A percentile compares a stretch with the other conserved stretches of the same genome.
These are phyloP conservation scores for Pangasius mekongensis DNA, from an alignment of 2,797 vertebrate species.

Conservation along the genomic window DNA sequence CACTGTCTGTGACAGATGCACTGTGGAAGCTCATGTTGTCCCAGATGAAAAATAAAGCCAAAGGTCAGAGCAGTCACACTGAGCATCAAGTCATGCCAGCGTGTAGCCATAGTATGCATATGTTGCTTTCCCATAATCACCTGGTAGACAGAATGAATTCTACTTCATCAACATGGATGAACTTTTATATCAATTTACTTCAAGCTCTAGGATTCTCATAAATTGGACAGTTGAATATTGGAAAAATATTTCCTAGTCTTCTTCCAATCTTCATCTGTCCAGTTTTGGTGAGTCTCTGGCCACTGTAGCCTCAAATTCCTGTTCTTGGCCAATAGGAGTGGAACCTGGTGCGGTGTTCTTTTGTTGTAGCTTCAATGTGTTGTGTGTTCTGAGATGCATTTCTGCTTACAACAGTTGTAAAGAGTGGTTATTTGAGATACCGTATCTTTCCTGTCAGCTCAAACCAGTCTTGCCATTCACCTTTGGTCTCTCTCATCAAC, in stretches of 20 bases:
- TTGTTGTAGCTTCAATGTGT: background rate
- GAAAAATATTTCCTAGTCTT: background rate
- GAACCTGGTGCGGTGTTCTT: background rate
- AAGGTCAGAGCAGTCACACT: background rate
- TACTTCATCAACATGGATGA: background rate
- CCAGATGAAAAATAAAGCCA: background rate
- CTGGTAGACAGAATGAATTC: background rate
- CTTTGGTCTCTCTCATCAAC: background rate
- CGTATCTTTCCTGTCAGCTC: background rate
- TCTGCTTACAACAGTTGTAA: background rate
- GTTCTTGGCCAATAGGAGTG: background rate
- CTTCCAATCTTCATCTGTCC: background rate
- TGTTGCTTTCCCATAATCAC: background rate
- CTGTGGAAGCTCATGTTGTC: background rate
- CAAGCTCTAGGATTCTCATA: background rate
- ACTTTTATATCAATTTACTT: background rate
- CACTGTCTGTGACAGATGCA: background rate
- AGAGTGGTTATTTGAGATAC: background rate
- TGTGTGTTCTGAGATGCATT: background rate
- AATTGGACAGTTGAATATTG: background rate
- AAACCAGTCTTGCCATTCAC: background rate
- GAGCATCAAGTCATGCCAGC: background rate
- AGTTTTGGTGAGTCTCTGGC: background rate
- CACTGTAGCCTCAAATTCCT: background rate
- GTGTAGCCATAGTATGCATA: background rate